These are phyloP conservation scores for Remorina albescens DNA, from an alignment of 2,797 vertebrate genomes.

Conservation along the genomic window DNA sequence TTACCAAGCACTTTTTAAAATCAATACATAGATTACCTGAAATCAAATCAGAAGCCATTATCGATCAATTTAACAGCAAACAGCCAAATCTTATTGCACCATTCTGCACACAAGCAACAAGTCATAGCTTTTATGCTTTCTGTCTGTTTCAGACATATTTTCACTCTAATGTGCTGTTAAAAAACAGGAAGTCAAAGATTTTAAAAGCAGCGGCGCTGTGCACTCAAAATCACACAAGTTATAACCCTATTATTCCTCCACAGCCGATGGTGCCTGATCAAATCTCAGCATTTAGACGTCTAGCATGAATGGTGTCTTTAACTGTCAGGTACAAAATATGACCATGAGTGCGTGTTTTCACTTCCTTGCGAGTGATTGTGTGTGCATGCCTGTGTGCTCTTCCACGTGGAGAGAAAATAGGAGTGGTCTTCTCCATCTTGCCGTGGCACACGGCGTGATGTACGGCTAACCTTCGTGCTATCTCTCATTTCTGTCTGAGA, in stretches of 20 bases:
- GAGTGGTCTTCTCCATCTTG: slow-evolving; percentile 35
- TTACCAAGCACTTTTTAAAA: slow-evolving; percentile 12
- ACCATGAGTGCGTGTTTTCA: slow-evolving; percentile 6
- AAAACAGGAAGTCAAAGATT: neutral
- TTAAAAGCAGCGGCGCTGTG: slow-evolving; percentile 6
- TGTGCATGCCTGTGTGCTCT: slow-evolving; percentile 2
- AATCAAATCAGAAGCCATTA: slow-evolving; percentile 20
- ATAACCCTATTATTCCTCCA: slow-evolving; percentile 22
- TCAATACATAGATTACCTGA: slow-evolving; percentile 26
- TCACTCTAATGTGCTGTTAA: neutral
- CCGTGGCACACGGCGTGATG: slow-evolving; percentile 61
- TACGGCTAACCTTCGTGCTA: slow-evolving; percentile 64
- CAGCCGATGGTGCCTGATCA: slow-evolving; percentile 24
- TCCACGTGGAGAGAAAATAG: slow-evolving; percentile 25
- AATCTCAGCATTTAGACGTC: slow-evolving; percentile 59
- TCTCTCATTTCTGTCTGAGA: slow-evolving; percentile 70
- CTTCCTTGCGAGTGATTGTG: neutral
- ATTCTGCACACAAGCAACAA: neutral
- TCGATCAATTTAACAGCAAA: slow-evolving; percentile 27
- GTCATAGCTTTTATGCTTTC: neutral
- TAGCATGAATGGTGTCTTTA: slow-evolving; percentile 65
- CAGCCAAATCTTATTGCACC: slow-evolving; percentile 7
- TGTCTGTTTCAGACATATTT: neutral
- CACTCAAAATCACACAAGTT: slow-evolving; percentile 19
- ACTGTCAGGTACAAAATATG: slow-evolving; percentile 53